These are phyloP conservation scores for Tetramorium bicarinatum DNA, from an alignment of 2,888 invertebrate species.

Conservation along the genomic window DNA sequence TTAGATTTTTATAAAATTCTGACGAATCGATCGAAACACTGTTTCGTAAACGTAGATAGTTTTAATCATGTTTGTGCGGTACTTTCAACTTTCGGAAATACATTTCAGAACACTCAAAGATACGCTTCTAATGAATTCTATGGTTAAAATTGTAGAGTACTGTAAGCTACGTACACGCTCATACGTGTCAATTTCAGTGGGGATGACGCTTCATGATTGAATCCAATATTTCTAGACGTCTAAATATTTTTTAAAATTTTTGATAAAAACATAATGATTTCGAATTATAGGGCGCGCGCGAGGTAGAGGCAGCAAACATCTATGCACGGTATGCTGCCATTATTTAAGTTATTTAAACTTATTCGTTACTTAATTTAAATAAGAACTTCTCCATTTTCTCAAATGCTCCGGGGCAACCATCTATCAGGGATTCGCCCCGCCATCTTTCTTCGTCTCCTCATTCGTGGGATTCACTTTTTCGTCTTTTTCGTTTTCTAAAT, in stretches of 20 bases:
- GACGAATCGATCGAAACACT: conserved; percentile 55
- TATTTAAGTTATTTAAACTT: conserved; percentile 73
- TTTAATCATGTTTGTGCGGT: conserved; percentile 26
- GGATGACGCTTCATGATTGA: conserved; percentile 57
- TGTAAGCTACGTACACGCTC: conserved; percentile 66
- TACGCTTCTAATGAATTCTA: conserved; percentile 58
- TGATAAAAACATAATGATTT: conserved; percentile 50
- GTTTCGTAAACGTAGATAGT: conserved; percentile 31
- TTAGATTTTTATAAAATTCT: conserved; percentile 60
- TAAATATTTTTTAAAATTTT: conserved; percentile 39
- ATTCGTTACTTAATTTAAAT: conserved; percentile 76
- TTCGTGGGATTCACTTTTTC: conserved; percentile 88
- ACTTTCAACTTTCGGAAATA: conserved; percentile 19
- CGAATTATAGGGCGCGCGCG: conserved; percentile 49
- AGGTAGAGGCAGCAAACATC: conserved; percentile 61
- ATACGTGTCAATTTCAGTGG: conserved; percentile 61
- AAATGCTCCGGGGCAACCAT: conserved; percentile 66
- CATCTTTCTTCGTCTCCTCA: conserved; percentile 91
- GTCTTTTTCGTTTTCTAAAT: conserved; percentile 89
- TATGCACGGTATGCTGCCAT: conserved; percentile 58
- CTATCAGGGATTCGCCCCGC: conserved; percentile 90
- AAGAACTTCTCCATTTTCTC: conserved; percentile 73
- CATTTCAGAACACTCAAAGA: conserved; percentile 49
- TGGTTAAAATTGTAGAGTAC: conserved; percentile 62
- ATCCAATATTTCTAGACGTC: conserved; percentile 44